Conservation (phyloP, 1,140 invertebrate genomes). For the Tetramorium parvispinum region DNA sequence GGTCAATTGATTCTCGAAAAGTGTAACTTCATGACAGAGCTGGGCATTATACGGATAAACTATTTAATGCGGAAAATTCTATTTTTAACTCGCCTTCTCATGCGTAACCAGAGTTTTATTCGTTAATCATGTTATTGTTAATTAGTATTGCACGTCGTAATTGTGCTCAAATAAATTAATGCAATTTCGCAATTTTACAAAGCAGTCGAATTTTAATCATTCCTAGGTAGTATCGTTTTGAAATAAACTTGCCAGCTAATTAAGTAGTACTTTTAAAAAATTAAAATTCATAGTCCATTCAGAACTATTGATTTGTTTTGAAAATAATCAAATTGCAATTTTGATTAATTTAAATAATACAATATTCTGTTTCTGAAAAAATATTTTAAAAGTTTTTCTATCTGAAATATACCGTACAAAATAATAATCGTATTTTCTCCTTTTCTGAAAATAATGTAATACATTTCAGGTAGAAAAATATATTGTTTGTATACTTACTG, state of each 20-base stretch:
- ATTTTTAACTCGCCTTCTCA: neutral
- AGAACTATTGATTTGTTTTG: neutral
- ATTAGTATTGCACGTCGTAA: neutral
- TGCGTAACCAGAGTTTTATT: neutral
- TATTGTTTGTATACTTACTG: neutral
- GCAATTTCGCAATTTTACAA: neutral
- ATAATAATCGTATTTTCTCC: neutral
- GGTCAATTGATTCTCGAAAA: slow-evolving; percentile 22
- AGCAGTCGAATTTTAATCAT: slow-evolving; percentile 8
- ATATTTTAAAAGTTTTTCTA: neutral
- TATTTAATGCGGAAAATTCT: slow-evolving; percentile 5
- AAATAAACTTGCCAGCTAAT: too few relatives aligned
- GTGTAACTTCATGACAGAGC: neutral
- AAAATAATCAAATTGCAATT: slow-evolving; percentile 11
- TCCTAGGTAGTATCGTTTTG: neutral
- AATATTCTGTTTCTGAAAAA: neutral
- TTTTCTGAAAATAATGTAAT: neutral
- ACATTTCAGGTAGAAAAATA: neutral
- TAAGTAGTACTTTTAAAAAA: neutral
- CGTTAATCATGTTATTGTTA: slow-evolving; percentile 2
- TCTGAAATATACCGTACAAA: neutral
- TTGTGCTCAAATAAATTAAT: neutral
- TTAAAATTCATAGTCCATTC: neutral
- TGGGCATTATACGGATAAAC: slow-evolving; percentile 1
- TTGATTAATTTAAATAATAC: neutral